Base-by-base conservation (phyloP, 2,888 invertebrate genomes). In the Troglohyphantes excavatus region DNA sequence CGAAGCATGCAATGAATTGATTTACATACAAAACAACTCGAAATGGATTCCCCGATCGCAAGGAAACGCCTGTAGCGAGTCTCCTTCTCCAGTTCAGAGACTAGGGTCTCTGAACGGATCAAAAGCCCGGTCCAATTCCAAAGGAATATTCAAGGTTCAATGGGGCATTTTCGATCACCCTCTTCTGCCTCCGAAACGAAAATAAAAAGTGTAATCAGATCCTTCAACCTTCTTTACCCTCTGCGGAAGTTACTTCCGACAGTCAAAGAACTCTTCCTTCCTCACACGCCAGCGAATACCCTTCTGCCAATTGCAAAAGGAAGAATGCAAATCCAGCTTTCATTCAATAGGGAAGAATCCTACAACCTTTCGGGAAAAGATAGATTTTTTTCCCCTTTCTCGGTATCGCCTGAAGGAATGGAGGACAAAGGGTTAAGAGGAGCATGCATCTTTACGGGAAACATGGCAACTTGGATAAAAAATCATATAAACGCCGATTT, bases 171-270 rank as follows among this genome's bases (percentile, higher is more conserved):
- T 65, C 23, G 26, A 26, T 65, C 27, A 65, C 65, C 65, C 65
- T 19, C n/a, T n/a, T 33, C n/a, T 59, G 59, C 65, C n/a, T 53
- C 65, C 65, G 26, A 65, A 27, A 61, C 21, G 65, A 65, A 23
- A 65, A 65, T 65, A 65, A 65, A 23, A 65, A 23, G 26, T 65
- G 65, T 65, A 65, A 65, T 65, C 65, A 65, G 65, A 65, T 65
- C 65, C 65, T 11, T 59, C 19, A 59, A 59, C 21, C n/a, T 6
- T 6, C 59, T 59, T 19, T 17, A 26, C 61, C 19, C 61, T 39
- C n/a, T 59, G 11, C n/a, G 59, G 27, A 23, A 65, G 65, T 65
- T 65, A 65, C 65, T 65, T 65, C 65, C 65, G 65, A 65, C 65
- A 65, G 65, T 23, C 23, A 65, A 65, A 65, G 65, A 23, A 26